Percentiles rank a stretch among this genome's conserved stretches.
These are phyloP conservation scores for Drosophila histrio DNA, from an alignment of 2,888 invertebrate genomes.

Conservation along the genomic window DNA sequence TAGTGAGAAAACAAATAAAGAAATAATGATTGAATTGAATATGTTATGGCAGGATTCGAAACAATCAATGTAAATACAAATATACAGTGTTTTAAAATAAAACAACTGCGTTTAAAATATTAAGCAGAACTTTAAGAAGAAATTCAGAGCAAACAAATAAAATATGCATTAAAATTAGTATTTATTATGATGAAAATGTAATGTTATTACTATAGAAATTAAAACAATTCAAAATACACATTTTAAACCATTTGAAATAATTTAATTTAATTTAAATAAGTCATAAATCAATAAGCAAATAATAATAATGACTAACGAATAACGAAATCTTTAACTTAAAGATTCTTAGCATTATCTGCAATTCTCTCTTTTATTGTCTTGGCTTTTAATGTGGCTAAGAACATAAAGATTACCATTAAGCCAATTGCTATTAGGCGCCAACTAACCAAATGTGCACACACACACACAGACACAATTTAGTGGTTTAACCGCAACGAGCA, in stretches of 20 bases:
- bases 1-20: conserved; percentile 20
- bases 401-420: conserved; percentile 34
- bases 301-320: neutral
- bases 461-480: neutral
- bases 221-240: neutral
- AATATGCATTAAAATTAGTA: neutral
- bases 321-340: neutral
- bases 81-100: no score
- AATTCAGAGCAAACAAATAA: neutral
- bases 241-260: no score
- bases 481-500: conserved; percentile 21
- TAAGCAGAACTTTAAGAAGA: neutral
- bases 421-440: conserved; percentile 50
- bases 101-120: neutral
- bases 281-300: neutral
- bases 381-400: neutral
- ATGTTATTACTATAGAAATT: neutral
- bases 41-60: neutral
- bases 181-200: neutral
- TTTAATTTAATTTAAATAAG: neutral
- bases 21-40: conserved; percentile 11
- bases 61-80: neutral
- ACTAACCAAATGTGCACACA: neutral
- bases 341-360: neutral
- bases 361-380: neutral